These are phyloP conservation scores for Hemibagrus guttatus DNA, from an alignment of 2,797 vertebrate species.

Conservation along the genomic window DNA sequence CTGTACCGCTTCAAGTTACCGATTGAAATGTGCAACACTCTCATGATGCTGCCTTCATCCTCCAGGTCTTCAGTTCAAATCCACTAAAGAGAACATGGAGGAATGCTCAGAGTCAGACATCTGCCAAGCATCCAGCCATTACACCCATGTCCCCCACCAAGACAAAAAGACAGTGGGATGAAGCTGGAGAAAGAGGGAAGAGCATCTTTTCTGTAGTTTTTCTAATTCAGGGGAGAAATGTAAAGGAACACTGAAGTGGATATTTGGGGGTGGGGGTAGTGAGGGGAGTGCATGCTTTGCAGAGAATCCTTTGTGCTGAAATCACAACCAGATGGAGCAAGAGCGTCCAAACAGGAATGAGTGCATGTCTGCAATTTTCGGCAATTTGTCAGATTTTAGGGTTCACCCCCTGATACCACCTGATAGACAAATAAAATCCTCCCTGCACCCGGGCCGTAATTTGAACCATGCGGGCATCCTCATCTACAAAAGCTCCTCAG, in stretches of 20 bases:
- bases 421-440: constrained; percentile 74
- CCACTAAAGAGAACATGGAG: constrained; percentile 54
- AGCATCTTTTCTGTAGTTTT: constrained; percentile 39
- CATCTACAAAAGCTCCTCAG: constrained; percentile 40
- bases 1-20: constrained; percentile 65
- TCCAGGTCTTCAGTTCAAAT: constrained; percentile 68
- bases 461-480: constrained; percentile 54
- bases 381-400: constrained; percentile 85
- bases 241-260: constrained; percentile 62
- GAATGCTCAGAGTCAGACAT: constrained; percentile 65
- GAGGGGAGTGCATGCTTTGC: constrained; percentile 68
- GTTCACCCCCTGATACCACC: constrained; percentile 66
- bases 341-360: constrained; percentile 81
- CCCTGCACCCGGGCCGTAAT: constrained; percentile 63
- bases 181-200: constrained; percentile 12
- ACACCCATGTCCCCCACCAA: not conserved
- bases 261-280: constrained; percentile 35
- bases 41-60: constrained; percentile 64
- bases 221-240: constrained; percentile 61
- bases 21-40: constrained; percentile 63
- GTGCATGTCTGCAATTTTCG: constrained; percentile 83
- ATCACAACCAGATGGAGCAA: constrained; percentile 83
- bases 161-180: not conserved
- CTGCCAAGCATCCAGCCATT: constrained; percentile 64
- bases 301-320: constrained; percentile 75